Conservation (phyloP, 37 sponge, comb jelly and placozoan species). For the Aphrocallistes beatrix region DNA sequence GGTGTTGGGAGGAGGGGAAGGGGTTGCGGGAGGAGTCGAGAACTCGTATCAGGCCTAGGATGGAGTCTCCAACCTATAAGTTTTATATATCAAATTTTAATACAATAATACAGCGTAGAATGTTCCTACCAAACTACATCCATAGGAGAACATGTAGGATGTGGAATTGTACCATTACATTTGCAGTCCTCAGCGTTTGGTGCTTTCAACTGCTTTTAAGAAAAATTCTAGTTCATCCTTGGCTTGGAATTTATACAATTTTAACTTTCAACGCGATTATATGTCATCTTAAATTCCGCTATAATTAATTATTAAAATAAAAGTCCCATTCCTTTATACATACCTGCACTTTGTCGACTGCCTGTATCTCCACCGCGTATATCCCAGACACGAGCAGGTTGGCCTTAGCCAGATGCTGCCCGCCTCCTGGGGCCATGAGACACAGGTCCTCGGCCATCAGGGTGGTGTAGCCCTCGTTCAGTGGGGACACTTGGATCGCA, state of each 20-base stretch:
- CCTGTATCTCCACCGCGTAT: constrained; percentile 26
- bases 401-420: neutral
- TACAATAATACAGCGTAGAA: neutral
- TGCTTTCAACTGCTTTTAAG: neutral
- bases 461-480: constrained; percentile 38
- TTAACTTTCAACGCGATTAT: neutral
- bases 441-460: constrained; percentile 42
- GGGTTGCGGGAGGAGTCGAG: constrained; percentile 29
- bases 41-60: constrained; percentile 47
- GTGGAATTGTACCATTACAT: too few species aligned
- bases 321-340: neutral
- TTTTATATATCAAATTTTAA: neutral
- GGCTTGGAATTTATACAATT: too few species aligned
- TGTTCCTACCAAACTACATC: too few species aligned
- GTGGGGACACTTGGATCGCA: constrained; percentile 28
- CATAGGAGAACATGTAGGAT: too few species aligned
- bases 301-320: neutral
- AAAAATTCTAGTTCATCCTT: neutral
- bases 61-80: constrained; percentile 46
- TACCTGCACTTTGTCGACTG: constrained; percentile 25
- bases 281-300: neutral
- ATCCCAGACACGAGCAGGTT: constrained; percentile 38
- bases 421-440: constrained; percentile 24
- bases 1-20: constrained; percentile 48
- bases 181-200: too few species aligned